Base-by-base conservation (phyloP, 2,797 vertebrate species). In the Sarcoramphus papa region DNA sequence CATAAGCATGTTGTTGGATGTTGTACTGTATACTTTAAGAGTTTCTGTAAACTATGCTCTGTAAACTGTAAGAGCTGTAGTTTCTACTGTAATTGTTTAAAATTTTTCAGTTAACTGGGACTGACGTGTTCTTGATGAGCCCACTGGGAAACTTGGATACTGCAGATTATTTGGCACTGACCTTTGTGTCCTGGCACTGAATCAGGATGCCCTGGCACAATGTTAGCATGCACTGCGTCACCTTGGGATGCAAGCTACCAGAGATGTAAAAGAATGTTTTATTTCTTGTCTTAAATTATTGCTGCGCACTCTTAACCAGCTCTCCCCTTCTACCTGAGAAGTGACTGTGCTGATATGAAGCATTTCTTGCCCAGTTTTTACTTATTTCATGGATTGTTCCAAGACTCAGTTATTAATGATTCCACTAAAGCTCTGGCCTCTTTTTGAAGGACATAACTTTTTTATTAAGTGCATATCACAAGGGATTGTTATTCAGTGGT, bases 1-100 rank as follows among this genome's bases (percentile, higher is more conserved):
- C 62, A 73, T 62, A 90, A 92, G 63, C 56, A 69, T 70, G 35
- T 63, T 94, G 70, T 76, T 85, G 85, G 59, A 87, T 74, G 88
- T 76, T 90, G 51, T 69, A 53, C 45, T 67, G 67, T 57, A 89
- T 51, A 70, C 43, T 53, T 85, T 6, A 75, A 88, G 88, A 75
- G 87, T 43, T 93, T 88, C 45, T 91, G 85, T 93, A 94, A 96
- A 97, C 95, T 74, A 14, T 43, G 41, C 23, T 86, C 45, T 53
- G n/a, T 88, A 84, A 95, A 94, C 73, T 69, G 0, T 54, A 92
- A 88, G 64, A 80, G 33, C 12, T 80, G 78, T 28, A 83, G 72
- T 68, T 93, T 77, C 45, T 72, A 80, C 31, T 85, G 12, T 53
- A 90, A 82, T 35, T 67, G 48, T 51, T 95, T 85, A 85, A 70